Percentiles rank a stretch among this genome's conserved stretches.
phyloP scores from a whole-genome alignment of 1,140 invertebrate species.

The Drosophila melanica region DNA sequence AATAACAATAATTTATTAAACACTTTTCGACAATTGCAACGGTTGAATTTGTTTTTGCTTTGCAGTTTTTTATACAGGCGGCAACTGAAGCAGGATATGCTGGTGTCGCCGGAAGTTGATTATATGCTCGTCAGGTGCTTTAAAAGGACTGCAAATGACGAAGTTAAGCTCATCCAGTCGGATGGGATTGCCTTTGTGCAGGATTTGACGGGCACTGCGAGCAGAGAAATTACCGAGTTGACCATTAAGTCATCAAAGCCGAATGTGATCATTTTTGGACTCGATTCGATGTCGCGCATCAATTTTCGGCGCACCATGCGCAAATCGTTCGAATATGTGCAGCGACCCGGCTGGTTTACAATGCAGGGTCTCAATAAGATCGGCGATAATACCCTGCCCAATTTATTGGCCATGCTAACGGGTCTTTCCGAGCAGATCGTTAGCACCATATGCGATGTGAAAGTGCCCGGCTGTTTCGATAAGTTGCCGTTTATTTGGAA shows the following conservation, averaged over 20 bases:
- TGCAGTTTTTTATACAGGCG: neutral
- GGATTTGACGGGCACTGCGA: neutral
- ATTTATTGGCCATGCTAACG: slow-evolving; percentile 90
- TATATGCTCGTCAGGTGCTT: slow-evolving; percentile 34
- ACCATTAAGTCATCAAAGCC: slow-evolving; percentile 13
- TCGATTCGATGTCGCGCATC: slow-evolving; percentile 54
- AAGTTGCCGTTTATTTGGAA: slow-evolving; percentile 92
- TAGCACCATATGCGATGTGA: slow-evolving; percentile 84
- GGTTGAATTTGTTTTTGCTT: too few species aligned
- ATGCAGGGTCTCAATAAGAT: slow-evolving; percentile 53
- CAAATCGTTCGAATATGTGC: slow-evolving; percentile 38
- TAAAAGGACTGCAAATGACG: neutral
- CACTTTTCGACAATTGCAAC: too few species aligned
- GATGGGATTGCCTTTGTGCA: slow-evolving; percentile 43
- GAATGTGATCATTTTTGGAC: slow-evolving; percentile 44
- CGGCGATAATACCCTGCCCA: slow-evolving; percentile 92
- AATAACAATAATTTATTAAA: too few species aligned
- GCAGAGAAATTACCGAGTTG: neutral
- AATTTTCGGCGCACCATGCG: slow-evolving; percentile 71
- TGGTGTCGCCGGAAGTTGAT: slow-evolving; percentile 15
- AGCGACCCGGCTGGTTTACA: slow-evolving; percentile 32
- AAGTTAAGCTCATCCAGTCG: neutral
- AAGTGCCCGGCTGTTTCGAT: slow-evolving; percentile 84
- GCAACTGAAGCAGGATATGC: slow-evolving; percentile 1
- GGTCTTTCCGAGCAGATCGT: slow-evolving; percentile 85